Evolutionary conservation across 92 coral and sea anemone species (phyloP).

Genomic region (Galaxea fascicularis): DNA sequence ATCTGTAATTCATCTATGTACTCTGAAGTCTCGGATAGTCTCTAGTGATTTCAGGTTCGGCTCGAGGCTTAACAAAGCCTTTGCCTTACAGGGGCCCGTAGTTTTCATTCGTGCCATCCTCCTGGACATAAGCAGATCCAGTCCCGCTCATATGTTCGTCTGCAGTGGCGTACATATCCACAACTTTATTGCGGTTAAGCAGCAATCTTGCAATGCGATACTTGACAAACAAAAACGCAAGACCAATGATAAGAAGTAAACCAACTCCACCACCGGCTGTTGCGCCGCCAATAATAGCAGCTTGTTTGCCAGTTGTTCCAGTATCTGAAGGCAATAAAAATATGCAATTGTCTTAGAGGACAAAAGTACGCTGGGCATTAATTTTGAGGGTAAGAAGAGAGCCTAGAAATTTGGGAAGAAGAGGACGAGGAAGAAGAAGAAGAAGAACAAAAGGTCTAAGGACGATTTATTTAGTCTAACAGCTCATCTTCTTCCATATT

Average conservation of each 20-base stretch:
- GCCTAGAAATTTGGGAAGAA: too few relatives aligned
- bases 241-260: slow-evolving; percentile 33
- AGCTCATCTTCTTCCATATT: neutral
- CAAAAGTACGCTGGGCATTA: too few relatives aligned
- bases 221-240: slow-evolving; percentile 35
- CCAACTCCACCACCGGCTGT: slow-evolving; percentile 35
- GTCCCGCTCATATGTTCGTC: slow-evolving; percentile 29
- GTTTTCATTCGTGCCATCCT: slow-evolving; percentile 6
- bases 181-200: slow-evolving; percentile 56
- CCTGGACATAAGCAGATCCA: slow-evolving; percentile 27
- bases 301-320: slow-evolving; percentile 18
- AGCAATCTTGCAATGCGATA: slow-evolving; percentile 41
- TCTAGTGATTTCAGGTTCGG: too few relatives aligned
- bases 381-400: too few relatives aligned
- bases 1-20: too few relatives aligned
- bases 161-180: slow-evolving; percentile 32
- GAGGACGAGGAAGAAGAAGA: too few relatives aligned
- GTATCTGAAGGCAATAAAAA: neutral
- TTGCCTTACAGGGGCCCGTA: neutral
- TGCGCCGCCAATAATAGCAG: slow-evolving; percentile 35
- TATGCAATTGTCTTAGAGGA: too few relatives aligned
- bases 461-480: too few relatives aligned
- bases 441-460: too few relatives aligned
- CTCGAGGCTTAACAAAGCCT: neutral
- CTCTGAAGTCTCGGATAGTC: too few relatives aligned